These are phyloP conservation scores for Anadara kagoshimensis DNA, from an alignment of 1,140 invertebrate species.

Conservation along the genomic window DNA sequence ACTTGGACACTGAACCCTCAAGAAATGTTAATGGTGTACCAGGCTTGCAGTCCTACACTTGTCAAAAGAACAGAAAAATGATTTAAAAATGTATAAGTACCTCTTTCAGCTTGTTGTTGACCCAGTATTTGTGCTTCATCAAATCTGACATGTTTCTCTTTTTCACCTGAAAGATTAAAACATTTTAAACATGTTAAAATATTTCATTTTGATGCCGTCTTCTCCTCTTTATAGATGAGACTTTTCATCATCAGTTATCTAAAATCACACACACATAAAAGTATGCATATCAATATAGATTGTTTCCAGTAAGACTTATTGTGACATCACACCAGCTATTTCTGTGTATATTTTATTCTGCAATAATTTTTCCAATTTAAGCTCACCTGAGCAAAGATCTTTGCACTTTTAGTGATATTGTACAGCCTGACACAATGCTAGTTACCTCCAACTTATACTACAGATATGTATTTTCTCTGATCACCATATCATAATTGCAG, in stretches of 20 bases:
- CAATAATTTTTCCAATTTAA: too few relatives aligned
- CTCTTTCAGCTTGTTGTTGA: constrained; percentile 3
- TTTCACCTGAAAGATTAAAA: constrained; percentile 38
- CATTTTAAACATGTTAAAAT: not conserved
- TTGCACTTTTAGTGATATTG: too few relatives aligned
- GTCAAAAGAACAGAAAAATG: not conserved
- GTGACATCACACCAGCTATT: too few relatives aligned
- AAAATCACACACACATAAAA: not conserved
- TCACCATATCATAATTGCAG: too few relatives aligned
- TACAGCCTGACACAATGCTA: too few relatives aligned
- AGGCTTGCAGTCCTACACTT: not conserved
- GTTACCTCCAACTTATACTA: too few relatives aligned
- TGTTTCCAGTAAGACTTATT: too few relatives aligned
- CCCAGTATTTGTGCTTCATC: constrained; percentile 47
- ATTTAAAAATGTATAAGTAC: constrained; percentile 1
- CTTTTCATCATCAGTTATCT: not conserved
- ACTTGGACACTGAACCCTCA: too few relatives aligned
- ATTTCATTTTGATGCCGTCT: not conserved
- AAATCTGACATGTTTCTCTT: constrained; percentile 60
- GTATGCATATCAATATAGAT: not conserved
- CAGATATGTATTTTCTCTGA: too few relatives aligned
- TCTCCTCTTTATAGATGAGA: not conserved
- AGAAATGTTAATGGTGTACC: too few relatives aligned
- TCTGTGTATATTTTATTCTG: too few relatives aligned
- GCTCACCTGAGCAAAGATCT: too few relatives aligned